Conservation (phyloP, 2,888 invertebrate species). For the Thysanoteuthis rhombus region DNA sequence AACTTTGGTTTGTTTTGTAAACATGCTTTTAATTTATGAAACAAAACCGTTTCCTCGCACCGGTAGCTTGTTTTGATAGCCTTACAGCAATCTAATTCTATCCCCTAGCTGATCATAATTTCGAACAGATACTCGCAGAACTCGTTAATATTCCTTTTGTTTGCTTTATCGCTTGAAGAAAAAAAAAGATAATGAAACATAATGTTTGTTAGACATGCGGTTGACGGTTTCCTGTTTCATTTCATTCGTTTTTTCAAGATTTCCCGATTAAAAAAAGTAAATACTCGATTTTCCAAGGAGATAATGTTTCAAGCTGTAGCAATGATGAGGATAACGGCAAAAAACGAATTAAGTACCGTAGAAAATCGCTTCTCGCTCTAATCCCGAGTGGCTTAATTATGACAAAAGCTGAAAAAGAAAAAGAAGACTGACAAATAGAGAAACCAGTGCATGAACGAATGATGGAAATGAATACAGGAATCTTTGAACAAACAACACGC, state of each 20-base stretch:
- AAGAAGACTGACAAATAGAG: not conserved
- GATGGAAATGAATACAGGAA: too few species aligned
- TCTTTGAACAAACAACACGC: too few species aligned
- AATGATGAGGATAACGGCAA: not conserved
- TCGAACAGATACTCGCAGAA: not conserved
- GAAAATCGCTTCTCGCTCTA: not conserved
- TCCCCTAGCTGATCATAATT: not conserved
- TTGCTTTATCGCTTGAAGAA: not conserved
- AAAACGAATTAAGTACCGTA: not conserved
- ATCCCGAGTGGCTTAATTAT: not conserved
- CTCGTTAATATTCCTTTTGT: not conserved
- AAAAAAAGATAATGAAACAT: not conserved
- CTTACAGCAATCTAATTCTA: not conserved
- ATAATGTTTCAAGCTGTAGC: not conserved
- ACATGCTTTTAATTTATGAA: not conserved
- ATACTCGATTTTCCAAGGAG: too few species aligned
- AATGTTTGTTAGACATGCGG: not conserved
- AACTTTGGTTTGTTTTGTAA: not conserved
- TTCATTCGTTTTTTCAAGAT: not conserved
- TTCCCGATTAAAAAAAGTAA: not conserved
- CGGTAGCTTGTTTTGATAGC: not conserved
- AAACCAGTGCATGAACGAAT: too few species aligned
- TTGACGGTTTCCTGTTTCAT: not conserved
- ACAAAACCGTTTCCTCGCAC: not conserved
- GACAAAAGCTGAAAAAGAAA: not conserved